These are phyloP conservation scores for Micoletzkya japonica DNA, from an alignment of 2,888 invertebrate species.

Conservation along the genomic window DNA sequence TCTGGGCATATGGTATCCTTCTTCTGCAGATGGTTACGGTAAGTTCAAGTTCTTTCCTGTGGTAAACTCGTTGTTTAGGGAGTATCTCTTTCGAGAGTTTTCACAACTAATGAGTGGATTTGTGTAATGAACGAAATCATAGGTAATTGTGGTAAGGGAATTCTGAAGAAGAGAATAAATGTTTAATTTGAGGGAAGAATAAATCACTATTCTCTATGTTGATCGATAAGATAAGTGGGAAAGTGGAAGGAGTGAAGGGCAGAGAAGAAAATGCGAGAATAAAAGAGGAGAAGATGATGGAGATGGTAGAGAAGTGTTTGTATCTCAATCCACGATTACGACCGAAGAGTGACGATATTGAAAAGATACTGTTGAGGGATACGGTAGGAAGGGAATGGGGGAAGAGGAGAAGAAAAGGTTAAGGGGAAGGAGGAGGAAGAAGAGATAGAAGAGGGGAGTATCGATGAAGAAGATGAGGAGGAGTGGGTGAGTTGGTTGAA, in stretches of 20 bases:
- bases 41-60: constrained; percentile 7
- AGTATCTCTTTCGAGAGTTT: constrained; percentile 32
- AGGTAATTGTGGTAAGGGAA: neutral
- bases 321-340: neutral
- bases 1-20: constrained; percentile 92
- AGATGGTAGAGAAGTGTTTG: neutral
- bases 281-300: constrained; percentile 5
- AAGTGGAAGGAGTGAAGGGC: no score
- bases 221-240: no score
- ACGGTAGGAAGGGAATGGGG: neutral
- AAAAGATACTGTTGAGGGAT: constrained; percentile 8
- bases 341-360: neutral
- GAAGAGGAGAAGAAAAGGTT: neutral
- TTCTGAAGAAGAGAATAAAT: neutral
- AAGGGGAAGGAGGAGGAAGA: neutral
- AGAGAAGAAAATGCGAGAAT: no score
- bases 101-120: constrained; percentile 27
- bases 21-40: constrained; percentile 68
- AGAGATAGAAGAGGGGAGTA: constrained; percentile 18
- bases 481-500: constrained; percentile 8
- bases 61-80: constrained; percentile 27
- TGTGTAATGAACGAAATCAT: constrained; percentile 7
- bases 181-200: constrained; percentile 24
- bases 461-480: neutral
- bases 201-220: no score